These are phyloP conservation scores for Silvanus unidentatus DNA, from an alignment of 2,888 invertebrate genomes.

Conservation along the genomic window DNA sequence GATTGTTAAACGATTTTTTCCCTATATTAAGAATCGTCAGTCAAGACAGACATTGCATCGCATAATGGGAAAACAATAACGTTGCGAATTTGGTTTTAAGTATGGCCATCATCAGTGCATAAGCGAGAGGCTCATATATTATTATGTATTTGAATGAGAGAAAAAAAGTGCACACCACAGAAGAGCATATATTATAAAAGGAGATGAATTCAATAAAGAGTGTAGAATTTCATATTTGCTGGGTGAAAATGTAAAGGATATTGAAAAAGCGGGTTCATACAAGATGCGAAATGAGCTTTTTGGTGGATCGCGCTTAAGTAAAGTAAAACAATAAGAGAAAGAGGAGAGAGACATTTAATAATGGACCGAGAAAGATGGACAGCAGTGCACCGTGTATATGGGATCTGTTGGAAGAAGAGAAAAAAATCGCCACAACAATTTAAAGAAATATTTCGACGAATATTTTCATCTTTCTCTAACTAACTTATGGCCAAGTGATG, in stretches of 20 bases:
- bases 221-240: slow-evolving; percentile 16
- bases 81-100: not conserved
- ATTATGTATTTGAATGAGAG: not conserved
- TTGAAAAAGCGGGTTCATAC: no score
- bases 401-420: slow-evolving; percentile 4
- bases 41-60: slow-evolving; percentile 3
- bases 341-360: slow-evolving; percentile 23
- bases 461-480: slow-evolving; percentile 22
- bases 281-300: no score
- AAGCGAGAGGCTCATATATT: not conserved
- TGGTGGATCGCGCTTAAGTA: no score
- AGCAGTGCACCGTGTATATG: slow-evolving; percentile 2
- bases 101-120: not conserved
- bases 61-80: slow-evolving; percentile 2
- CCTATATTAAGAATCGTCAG: no score
- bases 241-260: slow-evolving; percentile 11
- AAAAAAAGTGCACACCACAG: slow-evolving; percentile 12
- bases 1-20: no score
- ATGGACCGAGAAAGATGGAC: slow-evolving; percentile 25
- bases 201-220: not conserved
- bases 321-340: not conserved
- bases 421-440: not conserved
- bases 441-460: slow-evolving; percentile 24
- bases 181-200: slow-evolving; percentile 5
- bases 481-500: slow-evolving; percentile 14